Percentiles rank a stretch among this genome's conserved stretches.
Conservation (phyloP, 2,797 vertebrate species). For the Melanotaenia trifasciata region DNA sequence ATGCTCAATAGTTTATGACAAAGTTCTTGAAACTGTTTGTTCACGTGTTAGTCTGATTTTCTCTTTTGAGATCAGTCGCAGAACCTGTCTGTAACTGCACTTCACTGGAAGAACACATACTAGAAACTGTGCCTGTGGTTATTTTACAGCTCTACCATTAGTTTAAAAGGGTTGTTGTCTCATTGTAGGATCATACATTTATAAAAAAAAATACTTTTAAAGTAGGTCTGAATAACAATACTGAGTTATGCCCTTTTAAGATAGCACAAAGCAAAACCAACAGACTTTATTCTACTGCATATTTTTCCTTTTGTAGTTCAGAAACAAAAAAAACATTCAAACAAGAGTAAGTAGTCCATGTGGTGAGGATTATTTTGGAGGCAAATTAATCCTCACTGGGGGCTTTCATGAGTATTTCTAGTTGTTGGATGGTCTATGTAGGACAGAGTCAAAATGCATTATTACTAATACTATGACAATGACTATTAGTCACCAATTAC, state of each 20-base stretch:
- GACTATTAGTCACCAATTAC: not conserved
- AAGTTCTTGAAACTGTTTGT: slow-evolving; percentile 4
- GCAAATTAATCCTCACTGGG: not conserved
- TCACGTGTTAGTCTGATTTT: slow-evolving; percentile 8
- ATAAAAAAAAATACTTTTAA: not conserved
- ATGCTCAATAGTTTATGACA: slow-evolving; percentile 4
- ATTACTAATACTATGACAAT: not conserved
- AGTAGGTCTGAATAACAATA: not conserved
- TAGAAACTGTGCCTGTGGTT: not conserved
- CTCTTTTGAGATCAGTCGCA: slow-evolving; percentile 7
- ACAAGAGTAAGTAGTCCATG: not conserved
- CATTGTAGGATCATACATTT: not conserved
- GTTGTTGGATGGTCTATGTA: not conserved
- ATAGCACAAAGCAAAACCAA: not conserved
- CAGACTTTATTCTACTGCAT: not conserved
- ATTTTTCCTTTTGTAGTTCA: not conserved
- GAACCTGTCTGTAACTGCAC: not conserved
- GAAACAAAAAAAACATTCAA: not conserved
- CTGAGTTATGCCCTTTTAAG: not conserved
- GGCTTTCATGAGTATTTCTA: not conserved
- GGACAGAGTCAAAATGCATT: not conserved
- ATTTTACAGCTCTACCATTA: not conserved
- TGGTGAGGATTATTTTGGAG: not conserved
- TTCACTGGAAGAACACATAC: not conserved
- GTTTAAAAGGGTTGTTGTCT: not conserved